Base-by-base conservation (phyloP, 2,113 vertebrate species). In the Prietella phreatophila region DNA sequence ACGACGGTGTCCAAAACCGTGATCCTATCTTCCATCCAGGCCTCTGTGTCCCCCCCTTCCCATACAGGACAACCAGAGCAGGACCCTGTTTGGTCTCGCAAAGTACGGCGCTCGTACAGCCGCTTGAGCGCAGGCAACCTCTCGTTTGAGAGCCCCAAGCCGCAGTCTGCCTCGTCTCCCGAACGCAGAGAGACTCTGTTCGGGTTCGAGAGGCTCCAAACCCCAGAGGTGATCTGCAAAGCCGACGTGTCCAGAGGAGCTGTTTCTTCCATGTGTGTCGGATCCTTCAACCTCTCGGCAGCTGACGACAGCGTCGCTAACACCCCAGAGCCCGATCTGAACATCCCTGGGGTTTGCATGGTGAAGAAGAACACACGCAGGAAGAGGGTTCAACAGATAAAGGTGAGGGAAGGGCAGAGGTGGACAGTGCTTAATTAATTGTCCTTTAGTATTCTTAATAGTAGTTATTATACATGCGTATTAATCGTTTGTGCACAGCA, bases 31-130 rank as follows among this genome's bases (percentile, higher is more conserved):
- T 94, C 94, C 17, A 94, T 95, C 71, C 92, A 95, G 63, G 65
- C 89, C 4, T 33, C 83, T n/a, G 90, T 90, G 5, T 93, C 91
- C 5, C 91, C 91, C 79, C 87, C 76, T 6, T 88, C 87, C 36
- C 67, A 55, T 3, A 6, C 78, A 0, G 36, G 76, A 71, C 36
- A 50, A 0, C 25, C 85, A 0, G 61, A 80, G 0, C 88, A 90
- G 87, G 93, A 95, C 80, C 55, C 89, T 14, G 92, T 92, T 30
- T 97, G 97, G 97, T 93, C 95, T 0, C 92, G 93, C 86, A 97
- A 96, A 30, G 97, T 97, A 14, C 95, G 97, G 0, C 95, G 97
- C 0, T 98, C 97, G 27, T 97, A 97, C 90, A 97, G 96, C 93
- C 94, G 96, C 0, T 93, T 96, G 17, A 94, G 95, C 85, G 36